Base-by-base conservation (phyloP, 1,140 invertebrate genomes). In the Eurosta solidaginis region DNA sequence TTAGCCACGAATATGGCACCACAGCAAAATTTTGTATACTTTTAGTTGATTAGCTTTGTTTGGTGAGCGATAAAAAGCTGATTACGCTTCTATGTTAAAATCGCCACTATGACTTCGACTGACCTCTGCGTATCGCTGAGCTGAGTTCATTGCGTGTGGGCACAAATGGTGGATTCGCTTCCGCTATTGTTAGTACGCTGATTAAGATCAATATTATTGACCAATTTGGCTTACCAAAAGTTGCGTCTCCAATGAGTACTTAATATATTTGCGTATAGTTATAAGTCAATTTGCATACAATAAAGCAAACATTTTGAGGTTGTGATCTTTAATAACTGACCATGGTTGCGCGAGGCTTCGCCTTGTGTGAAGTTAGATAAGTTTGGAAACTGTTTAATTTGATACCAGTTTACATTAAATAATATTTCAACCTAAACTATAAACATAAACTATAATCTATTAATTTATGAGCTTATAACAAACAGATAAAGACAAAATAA, bases 171-270 rank as follows among this genome's bases (percentile, higher is more conserved):
- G n/a, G n/a, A 40, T 33, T n/a, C 33, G 59, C 59, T 68, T 68
- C 59, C 59, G 59, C 59, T 68, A 68, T 68, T 68, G 59, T 68
- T 63, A 7, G 54, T 20, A 5, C n/a, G 33, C 59, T n/a, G 59
- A 68, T 68, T 40, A 68, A 40, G 59, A 68, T 68, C 59, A 68
- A 68, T 68, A 33, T 68, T 68, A 68, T 68, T 68, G 59, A 40
- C 59, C 59, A 68, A 5, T 68, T 68, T 68, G 59, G 59, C 33
- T 68, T 68, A n/a, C n/a, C n/a, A n/a, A n/a, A n/a, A n/a, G n/a
- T n/a, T n/a, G n/a, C n/a, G n/a, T n/a, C n/a, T n/a, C n/a, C n/a
- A n/a, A n/a, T n/a, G n/a, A n/a, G n/a, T n/a, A n/a, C n/a, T 14
- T 59, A 59, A 14, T 68, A 68, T 20, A 33, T 20, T 36, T 68